phyloP scores from a whole-genome alignment of 2,888 invertebrate genomes.

The Eilema depressum region DNA sequence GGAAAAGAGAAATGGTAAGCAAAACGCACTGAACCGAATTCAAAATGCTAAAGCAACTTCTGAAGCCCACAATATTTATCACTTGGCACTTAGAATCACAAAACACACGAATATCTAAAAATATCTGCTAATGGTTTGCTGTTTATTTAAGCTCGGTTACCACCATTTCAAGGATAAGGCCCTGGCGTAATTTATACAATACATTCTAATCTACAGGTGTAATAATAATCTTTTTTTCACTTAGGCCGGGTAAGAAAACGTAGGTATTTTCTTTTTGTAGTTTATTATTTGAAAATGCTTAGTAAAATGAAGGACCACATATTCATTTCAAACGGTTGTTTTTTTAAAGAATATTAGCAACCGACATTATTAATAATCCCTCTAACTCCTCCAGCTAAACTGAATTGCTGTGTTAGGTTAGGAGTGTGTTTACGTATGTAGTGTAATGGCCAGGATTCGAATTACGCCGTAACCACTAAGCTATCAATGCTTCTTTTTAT shows the following conservation, averaged over 20 bases:
- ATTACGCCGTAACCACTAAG: no score
- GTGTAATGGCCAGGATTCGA: no score
- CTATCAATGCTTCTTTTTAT: no score
- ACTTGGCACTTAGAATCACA: constrained; percentile 20
- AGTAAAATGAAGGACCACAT: neutral
- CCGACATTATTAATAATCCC: no score
- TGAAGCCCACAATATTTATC: constrained; percentile 19
- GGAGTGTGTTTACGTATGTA: no score
- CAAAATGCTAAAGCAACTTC: neutral
- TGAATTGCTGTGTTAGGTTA: no score
- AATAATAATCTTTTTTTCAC: neutral
- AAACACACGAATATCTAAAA: constrained; percentile 28
- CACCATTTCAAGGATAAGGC: constrained; percentile 5
- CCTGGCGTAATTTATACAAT: neutral
- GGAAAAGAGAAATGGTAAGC: neutral
- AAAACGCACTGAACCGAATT: neutral
- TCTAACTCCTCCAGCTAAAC: no score
- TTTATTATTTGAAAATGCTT: neutral
- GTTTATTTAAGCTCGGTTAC: constrained; percentile 15
- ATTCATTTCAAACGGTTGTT: neutral
- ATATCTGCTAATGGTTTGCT: constrained; percentile 13
- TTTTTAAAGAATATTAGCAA: no score
- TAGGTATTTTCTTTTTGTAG: neutral
- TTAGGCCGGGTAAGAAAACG: neutral
- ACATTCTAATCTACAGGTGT: neutral